Evolutionary conservation across 2,797 vertebrate genomes (phyloP).

Genomic region (Enoplosus armatus): DNA sequence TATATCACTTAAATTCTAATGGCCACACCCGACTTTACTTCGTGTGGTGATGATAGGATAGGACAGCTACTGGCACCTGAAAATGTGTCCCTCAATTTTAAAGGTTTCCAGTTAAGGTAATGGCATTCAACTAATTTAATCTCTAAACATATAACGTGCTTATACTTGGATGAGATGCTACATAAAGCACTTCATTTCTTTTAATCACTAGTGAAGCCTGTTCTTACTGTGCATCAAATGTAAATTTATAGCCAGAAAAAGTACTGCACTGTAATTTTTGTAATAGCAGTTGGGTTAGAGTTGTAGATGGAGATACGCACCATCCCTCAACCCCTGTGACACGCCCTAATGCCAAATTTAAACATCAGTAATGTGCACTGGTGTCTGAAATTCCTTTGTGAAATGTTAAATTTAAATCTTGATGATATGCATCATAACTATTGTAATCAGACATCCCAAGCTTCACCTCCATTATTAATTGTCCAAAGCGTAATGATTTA

Average conservation of each 20-base stretch:
- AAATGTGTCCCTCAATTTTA: neutral
- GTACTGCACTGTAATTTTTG: constrained; percentile 45
- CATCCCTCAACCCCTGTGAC: constrained; percentile 51
- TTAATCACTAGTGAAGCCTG: neutral
- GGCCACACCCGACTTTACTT: neutral
- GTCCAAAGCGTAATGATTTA: constrained; percentile 97
- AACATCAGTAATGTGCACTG: constrained; percentile 75
- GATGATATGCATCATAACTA: constrained; percentile 90
- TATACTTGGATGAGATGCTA: neutral
- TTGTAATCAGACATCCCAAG: constrained; percentile 92
- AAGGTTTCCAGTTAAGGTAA: neutral
- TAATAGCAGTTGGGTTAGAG: constrained; percentile 41
- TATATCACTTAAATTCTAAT: neutral
- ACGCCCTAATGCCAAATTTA: constrained; percentile 69
- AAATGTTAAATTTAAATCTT: constrained; percentile 87
- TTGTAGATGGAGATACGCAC: constrained; percentile 65
- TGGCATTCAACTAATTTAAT: neutral
- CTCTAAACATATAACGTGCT: neutral
- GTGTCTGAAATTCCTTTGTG: constrained; percentile 69
- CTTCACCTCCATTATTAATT: constrained; percentile 95
- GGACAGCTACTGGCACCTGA: neutral
- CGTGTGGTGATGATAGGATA: neutral
- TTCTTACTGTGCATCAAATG: constrained; percentile 4
- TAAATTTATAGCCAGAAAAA: constrained; percentile 45
- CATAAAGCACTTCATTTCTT: constrained; percentile 1